Base-by-base conservation (phyloP, 2,113 vertebrate genomes). In the Bungarus multicinctus region DNA sequence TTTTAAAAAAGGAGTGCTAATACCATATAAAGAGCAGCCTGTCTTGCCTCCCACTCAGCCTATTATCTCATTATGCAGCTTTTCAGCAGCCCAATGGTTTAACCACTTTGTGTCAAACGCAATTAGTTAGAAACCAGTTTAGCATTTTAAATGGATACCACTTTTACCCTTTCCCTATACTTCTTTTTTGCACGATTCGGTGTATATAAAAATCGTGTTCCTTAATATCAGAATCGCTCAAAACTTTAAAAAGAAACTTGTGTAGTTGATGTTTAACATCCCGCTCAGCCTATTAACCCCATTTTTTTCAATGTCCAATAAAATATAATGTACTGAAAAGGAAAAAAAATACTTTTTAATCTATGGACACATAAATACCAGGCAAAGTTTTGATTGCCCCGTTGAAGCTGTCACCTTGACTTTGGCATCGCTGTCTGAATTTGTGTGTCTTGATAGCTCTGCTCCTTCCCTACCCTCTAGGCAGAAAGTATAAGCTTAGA, bases 261-360 rank as follows among this genome's bases (percentile, higher is more conserved):
- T 18, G 12, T 54, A 5, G 9, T 57, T 57, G 16, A 85, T n/a
- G 25, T n/a, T 81, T 43, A 57, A 92, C 1, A 25, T 54, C 60
- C 64, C 1, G 0, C 30, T 14, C 53, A n/a, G 74, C 55, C 39
- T 43, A 12, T 92, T 34, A 25, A 20, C 1, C n/a, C 69, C 30
- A 12, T 20, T 81, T 54, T 39, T 54, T 27, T 7, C 30, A 34
- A 18, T 20, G 52, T 1, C 30, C 10, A 87, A 52, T 87, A 30
- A 87, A 47, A 20, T 89, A 69, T 92, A 94, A 95, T 93, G 74
- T 57, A 92, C 47, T 4, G 47, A 23, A 94, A 95, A 85, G 54
- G 10, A 3, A 25, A 45, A n/a, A 52, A 39, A 52, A 88, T 50
- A 10, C 0, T 81, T 39, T 18, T 81, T 22, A 43, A 43, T 81